Evolutionary conservation across 2,113 vertebrate species (phyloP), one percentile per base, ranked within the genome.

Genomic region (Alaudala cheleensis): DNA sequence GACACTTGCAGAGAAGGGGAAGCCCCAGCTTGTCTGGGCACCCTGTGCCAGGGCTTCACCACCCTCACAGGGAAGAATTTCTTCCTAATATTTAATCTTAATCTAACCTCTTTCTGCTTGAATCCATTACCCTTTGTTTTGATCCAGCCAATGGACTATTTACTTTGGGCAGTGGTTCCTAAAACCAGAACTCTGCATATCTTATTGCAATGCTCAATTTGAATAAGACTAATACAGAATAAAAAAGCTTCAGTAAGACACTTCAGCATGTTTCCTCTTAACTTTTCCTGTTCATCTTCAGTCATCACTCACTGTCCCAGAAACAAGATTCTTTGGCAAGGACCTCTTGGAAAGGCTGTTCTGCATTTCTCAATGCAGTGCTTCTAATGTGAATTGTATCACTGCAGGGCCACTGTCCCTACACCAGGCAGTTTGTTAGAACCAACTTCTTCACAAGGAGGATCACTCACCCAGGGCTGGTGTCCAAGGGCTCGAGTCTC

Each of bases 301-400:
- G 31, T 29, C 44, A 24, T 72, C 12, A 2, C n/a, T 81, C 21
- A 31, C 13, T 53, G n/a, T 45, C 85, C n/a, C 62, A 39, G 29
- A 50, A 91, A 50, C 20, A 76, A 88, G 24, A 21, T 61, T 29
- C 54, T 73, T 80, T 57, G 42, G 45, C 66, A 72, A 67, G 51
- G 39, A 47, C 14, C 25, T 65, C 37, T 80, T 5, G 2, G 33
- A 77, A 29, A 50, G 54, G 23, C 25, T 62, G 6, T 37, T 37
- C 47, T 49, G 37, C 11, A 7, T 9, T 44, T 22, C 22, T 53
- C 10, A 1, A 4, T 19, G 40, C 49, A 81, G 26, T 0, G 0
- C 29, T 62, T 56, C 61, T 39, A 58, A 44, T 2, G 26, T 5
- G 14, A 39, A 40, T 34, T 44, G 2, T 22, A 33, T 21, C 40